Conservation (phyloP, 1,140 invertebrate species). For the Drosophila bipectinata region DNA sequence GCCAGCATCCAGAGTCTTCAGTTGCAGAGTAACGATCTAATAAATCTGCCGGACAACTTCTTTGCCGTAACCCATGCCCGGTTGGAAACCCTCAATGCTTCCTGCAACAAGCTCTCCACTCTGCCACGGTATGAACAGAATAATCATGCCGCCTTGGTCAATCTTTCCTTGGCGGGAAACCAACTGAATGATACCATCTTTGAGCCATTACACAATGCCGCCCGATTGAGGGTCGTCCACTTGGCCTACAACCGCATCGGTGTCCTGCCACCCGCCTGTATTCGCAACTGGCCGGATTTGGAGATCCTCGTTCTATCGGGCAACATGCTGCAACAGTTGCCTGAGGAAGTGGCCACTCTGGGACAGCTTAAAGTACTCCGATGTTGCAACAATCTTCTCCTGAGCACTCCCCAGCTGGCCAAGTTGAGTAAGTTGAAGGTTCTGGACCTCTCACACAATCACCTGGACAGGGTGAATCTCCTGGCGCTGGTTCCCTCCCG, state of each 20-base stretch:
- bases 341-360: slow-evolving; percentile 90
- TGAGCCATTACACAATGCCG: slow-evolving; percentile 88
- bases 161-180: slow-evolving; percentile 91
- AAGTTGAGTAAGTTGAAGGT: slow-evolving; percentile 90
- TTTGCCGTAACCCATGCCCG: slow-evolving; percentile 88
- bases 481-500: slow-evolving; percentile 89
- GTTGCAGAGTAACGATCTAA: slow-evolving; percentile 91
- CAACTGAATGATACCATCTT: slow-evolving; percentile 90
- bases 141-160: slow-evolving; percentile 87
- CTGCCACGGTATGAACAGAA: slow-evolving; percentile 86
- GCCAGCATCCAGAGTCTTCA: slow-evolving; percentile 89
- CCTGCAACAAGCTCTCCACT: slow-evolving; percentile 90
- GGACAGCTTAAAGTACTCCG: slow-evolving; percentile 90
- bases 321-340: slow-evolving; percentile 90
- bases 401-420: slow-evolving; percentile 90
- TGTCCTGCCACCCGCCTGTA: slow-evolving; percentile 89
- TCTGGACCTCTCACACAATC: slow-evolving; percentile 93
- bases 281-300: slow-evolving; percentile 90
- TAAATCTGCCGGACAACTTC: slow-evolving; percentile 89
- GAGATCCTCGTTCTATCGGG: slow-evolving; percentile 93
- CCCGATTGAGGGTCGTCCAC: slow-evolving; percentile 88
- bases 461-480: slow-evolving; percentile 91
- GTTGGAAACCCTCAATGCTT: slow-evolving; percentile 89
- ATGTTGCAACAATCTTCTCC: slow-evolving; percentile 92
- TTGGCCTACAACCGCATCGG: slow-evolving; percentile 91